Evolutionary conservation across 2,888 invertebrate species (phyloP), one percentile per base, ranked within the genome.

Genomic region (Diaphora mendica): DNA sequence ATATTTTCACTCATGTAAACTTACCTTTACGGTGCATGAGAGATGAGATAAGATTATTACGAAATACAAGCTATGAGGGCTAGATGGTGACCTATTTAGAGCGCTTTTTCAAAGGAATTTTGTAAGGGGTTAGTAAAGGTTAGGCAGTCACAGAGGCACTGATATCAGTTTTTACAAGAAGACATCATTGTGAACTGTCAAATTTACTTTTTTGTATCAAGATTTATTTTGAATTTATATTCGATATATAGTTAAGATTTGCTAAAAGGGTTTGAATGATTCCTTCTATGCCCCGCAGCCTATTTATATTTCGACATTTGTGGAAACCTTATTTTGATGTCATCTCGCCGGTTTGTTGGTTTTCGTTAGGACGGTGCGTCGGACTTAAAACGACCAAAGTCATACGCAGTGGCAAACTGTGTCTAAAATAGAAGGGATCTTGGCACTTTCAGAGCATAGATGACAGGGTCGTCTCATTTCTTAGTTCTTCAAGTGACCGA

Each of bases 31-130:
- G 35, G 33, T 74, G 81, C 82, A 76, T 83, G 84, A 85, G 79
- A 83, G 78, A 83, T 83, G 82, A 81, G 85, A 85, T 83, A 85
- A 83, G 85, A 83, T 83, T 83, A 83, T 83, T 83, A 81, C 73
- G 76, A 79, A 83, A 85, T 83, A 83, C 79, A 62, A 30, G 17
- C 62, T 62, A 30, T 62, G 75, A 79, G 64, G 59, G 76, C 69
- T 81, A 75, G 72, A 72, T 64, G 66, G 64, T 74, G 78, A 42
- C 78, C 82, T 79, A 81, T 77, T 78, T 82, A 68, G 68, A 23
- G 55, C 68, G 39, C 66, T 42, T 83, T 80, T 75, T 59, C n/a
- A 70, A 69, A 23, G 64, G 70, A 74, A 72, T 73, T 55, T 74
- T 78, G n/a, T 77, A 64, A 70, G 74, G 39, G 66, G 55, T 76